Base-by-base conservation (phyloP, 2,113 vertebrate species). In the Trochalopteron elliotii region DNA sequence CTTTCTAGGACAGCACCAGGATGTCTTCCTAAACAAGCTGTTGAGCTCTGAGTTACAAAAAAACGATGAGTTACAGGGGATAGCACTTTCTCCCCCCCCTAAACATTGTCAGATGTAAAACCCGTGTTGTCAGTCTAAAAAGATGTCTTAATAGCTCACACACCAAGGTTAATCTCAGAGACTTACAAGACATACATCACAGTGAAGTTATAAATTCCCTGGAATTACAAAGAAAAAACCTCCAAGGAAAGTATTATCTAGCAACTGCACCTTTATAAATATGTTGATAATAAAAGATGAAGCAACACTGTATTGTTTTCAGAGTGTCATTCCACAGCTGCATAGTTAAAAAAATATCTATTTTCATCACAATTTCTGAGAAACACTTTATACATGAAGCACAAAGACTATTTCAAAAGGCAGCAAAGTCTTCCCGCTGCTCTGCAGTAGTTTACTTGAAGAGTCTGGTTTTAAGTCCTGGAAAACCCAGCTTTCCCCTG, bases 261-360 rank as follows among this genome's bases (percentile, higher is more conserved):
- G 45, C 61, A 87, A 95, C 55, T 57, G 11, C 4, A 16, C 6
- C 72, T 83, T 81, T 63, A 85, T 52, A 85, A 81, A 42, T 40
- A 67, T 7, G 22, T 47, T 70, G 39, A 90, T 72, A 88, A 55
- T 80, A 88, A 55, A 83, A 83, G 35, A 76, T 44, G 19, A 83
- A 94, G 72, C 60, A 84, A 80, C 59, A 57, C 35, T 60, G 37
- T 71, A 91, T 87, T 94, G 92, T 76, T 93, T 95, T 85, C 90
- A 77, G 80, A 50, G 59, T 28, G 23, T 31, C 63, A 47, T 31
- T 80, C 55, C 90, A 83, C 5, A 67, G 75, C 61, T 63, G 42
- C 33, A 39, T 21, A 70, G 82, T 94, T 90, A 80, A 90, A 80
- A 90, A 95, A 88, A 65, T 80, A 82, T 3, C 59, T 83, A 70